Evolutionary conservation across 2,113 vertebrate genomes (phyloP).

Genomic region (Progne subis): DNA sequence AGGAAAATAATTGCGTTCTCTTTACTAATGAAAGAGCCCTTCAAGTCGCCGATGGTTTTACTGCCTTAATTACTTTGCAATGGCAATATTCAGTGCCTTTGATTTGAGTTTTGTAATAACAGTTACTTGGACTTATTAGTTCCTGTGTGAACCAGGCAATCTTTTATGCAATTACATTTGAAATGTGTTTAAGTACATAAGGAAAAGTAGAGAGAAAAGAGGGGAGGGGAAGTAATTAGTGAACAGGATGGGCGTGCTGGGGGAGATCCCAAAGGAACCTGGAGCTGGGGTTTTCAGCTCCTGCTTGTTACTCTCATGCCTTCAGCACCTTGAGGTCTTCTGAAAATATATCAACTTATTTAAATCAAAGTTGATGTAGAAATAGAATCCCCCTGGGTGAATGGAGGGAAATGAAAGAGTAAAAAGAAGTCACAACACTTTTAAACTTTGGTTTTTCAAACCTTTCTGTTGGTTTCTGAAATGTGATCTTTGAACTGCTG

Average conservation of each 20-base stretch:
- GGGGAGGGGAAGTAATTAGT: neutral
- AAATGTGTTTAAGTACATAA: neutral
- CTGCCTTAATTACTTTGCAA: slow-evolving; percentile 18
- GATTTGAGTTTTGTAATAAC: neutral
- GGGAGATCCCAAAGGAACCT: neutral
- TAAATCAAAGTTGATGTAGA: neutral
- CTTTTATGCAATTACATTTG: neutral
- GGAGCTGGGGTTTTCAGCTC: neutral
- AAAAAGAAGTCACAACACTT: neutral
- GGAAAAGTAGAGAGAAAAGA: neutral
- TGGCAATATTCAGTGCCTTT: neutral
- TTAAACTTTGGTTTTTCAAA: neutral
- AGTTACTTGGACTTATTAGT: neutral
- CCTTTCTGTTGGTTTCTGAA: neutral
- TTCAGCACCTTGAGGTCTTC: neutral
- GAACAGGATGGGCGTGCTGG: neutral
- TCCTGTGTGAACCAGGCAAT: neutral
- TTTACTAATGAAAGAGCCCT: slow-evolving; percentile 29
- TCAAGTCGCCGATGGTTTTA: neutral
- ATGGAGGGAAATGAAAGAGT: neutral
- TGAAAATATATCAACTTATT: neutral
- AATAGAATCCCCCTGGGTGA: neutral
- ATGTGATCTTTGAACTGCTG: neutral
- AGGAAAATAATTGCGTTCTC: slow-evolving; percentile 48
- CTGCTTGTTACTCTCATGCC: neutral